Conservation (phyloP, 2,113 vertebrate species). For the Daboia siamensis region DNA sequence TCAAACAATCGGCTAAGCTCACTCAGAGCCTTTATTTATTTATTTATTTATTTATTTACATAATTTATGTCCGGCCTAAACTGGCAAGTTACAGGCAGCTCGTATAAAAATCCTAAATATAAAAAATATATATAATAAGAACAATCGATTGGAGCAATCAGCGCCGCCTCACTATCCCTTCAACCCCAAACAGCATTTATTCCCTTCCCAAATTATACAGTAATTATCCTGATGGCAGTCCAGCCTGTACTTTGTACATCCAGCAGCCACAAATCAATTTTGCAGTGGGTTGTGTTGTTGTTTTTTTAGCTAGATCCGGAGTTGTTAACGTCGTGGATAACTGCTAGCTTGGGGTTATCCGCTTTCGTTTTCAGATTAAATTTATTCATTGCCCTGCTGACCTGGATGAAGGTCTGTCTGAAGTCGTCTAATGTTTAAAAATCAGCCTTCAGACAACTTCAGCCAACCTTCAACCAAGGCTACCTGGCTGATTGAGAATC, state of each 20-base stretch:
- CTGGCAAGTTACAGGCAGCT: not conserved
- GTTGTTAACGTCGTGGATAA: not conserved
- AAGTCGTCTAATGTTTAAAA: not conserved
- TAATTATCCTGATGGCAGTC: not conserved
- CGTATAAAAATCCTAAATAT: not conserved
- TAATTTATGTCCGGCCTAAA: not conserved
- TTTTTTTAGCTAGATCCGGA: not conserved
- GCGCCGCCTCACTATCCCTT: not conserved
- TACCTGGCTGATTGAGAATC: not conserved
- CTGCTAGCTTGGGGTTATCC: not conserved
- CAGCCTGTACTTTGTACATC: not conserved
- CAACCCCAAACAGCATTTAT: not conserved
- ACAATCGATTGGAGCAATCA: not conserved
- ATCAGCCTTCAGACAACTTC: not conserved
- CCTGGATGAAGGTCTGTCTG: not conserved
- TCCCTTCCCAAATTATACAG: not conserved
- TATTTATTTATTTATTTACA: not conserved
- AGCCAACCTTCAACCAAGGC: too few relatives aligned
- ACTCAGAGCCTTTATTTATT: not conserved
- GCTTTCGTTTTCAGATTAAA: not conserved
- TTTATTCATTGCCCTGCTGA: not conserved
- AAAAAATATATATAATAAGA: not conserved
- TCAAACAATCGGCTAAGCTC: not conserved
- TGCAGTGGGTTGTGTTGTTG: not conserved
- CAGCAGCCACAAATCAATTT: not conserved